Conservation (phyloP, 2,113 vertebrate species). For the Lamprotornis superbus region DNA sequence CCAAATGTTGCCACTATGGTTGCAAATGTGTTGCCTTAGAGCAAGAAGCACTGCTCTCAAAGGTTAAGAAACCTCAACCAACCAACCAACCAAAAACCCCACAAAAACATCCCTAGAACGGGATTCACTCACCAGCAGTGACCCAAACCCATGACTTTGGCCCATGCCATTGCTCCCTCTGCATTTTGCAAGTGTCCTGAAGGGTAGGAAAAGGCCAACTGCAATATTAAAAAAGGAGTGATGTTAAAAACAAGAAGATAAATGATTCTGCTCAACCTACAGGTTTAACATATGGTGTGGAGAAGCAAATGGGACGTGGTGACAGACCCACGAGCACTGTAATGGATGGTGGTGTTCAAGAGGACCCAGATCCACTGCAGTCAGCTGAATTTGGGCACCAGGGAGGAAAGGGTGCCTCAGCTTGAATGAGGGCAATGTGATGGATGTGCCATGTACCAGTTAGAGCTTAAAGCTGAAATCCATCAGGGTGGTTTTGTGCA, state of each 20-base stretch:
- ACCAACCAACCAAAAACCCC: not conserved
- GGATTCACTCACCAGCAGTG: not conserved
- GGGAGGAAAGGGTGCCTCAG: not conserved
- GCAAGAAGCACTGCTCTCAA: not conserved
- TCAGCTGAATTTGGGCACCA: not conserved
- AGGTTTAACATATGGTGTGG: not conserved
- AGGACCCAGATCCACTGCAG: not conserved
- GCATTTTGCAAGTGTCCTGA: not conserved
- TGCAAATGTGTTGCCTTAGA: not conserved
- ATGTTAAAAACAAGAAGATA: not conserved
- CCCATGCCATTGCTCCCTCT: not conserved
- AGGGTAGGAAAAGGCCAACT: not conserved
- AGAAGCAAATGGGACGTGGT: not conserved
- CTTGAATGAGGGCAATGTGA: rapidly evolving
- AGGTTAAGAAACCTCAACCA: not conserved
- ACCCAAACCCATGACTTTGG: not conserved
- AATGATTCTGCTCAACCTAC: not conserved
- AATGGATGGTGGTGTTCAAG: not conserved
- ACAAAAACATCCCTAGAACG: not conserved
- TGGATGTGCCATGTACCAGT: not conserved
- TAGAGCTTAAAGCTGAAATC: not conserved
- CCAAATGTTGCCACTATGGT: not conserved
- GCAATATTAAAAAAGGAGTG: not conserved
- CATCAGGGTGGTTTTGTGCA: not conserved
- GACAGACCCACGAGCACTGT: rapidly evolving